Percentiles rank a stretch among this genome's conserved stretches.
phyloP scores from a whole-genome alignment of 2,797 vertebrate species.

The Phalanger gymnotis region DNA sequence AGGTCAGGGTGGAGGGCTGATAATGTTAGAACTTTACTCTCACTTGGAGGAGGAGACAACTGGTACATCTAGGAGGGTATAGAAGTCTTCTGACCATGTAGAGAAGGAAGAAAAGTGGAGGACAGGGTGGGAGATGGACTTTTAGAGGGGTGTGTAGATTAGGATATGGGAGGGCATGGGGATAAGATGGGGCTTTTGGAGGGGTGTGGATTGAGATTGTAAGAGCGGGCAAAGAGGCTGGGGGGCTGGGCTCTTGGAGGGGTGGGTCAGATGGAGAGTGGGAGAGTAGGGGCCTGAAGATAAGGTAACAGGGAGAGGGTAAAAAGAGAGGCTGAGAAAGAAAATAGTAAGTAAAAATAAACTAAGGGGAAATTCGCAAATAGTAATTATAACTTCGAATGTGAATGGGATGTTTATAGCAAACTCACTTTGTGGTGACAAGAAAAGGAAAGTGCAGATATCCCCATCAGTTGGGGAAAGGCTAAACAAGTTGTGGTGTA shows the following conservation, averaged over 20 bases:
- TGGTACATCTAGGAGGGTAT: not conserved
- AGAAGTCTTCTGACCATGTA: not conserved
- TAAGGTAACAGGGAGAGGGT: not conserved
- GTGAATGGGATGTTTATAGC: not conserved
- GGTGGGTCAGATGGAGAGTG: not conserved
- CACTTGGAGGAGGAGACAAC: not conserved
- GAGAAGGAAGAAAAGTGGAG: not conserved
- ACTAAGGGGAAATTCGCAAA: not conserved
- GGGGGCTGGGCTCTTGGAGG: too few species aligned
- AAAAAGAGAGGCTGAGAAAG: not conserved
- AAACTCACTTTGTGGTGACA: not conserved
- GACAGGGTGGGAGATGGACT: not conserved
- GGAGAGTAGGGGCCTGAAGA: not conserved
- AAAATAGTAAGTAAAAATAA: not conserved
- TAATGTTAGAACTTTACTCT: not conserved
- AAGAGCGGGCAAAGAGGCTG: too few species aligned
- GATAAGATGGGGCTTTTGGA: not conserved
- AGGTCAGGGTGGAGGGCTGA: not conserved
- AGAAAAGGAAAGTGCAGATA: not conserved
- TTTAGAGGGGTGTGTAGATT: not conserved
- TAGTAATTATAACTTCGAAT: not conserved
- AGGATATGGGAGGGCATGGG: not conserved
- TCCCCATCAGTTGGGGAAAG: not conserved
- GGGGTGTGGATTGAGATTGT: too few species aligned
- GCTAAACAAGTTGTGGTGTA: not conserved